Evolutionary conservation across 2,888 invertebrate species (phyloP).

Genomic region (Polydrusus cervinus): DNA sequence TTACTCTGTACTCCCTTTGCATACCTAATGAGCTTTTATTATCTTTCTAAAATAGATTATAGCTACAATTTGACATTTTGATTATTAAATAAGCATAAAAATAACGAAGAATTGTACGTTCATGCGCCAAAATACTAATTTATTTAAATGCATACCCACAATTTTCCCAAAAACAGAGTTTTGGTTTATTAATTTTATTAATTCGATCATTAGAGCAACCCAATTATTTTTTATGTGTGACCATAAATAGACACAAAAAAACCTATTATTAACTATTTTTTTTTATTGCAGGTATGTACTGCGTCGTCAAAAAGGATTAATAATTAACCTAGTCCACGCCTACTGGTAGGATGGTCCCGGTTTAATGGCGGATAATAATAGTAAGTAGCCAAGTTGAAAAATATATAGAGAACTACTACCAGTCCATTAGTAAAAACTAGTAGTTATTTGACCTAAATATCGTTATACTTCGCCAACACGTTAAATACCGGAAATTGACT

Average conservation of each 20-base stretch:
- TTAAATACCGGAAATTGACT: too few relatives aligned
- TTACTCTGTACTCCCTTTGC: too few relatives aligned
- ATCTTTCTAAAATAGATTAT: too few relatives aligned
- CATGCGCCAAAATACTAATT: too few relatives aligned
- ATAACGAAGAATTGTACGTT: too few relatives aligned
- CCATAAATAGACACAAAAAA: not conserved
- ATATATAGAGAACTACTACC: conserved; percentile 6
- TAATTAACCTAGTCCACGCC: conserved; percentile 7
- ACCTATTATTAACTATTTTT: not conserved
- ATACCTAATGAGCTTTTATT: too few relatives aligned
- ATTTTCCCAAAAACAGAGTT: too few relatives aligned
- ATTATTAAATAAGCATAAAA: too few relatives aligned
- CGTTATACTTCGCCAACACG: too few relatives aligned
- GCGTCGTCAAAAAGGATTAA: conserved; percentile 9
- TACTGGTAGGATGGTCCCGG: conserved; percentile 14
- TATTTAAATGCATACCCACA: not conserved
- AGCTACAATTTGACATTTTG: not conserved
- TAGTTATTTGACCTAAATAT: too few relatives aligned
- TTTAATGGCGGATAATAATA: conserved; percentile 11
- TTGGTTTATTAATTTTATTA: too few relatives aligned
- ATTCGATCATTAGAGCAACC: too few relatives aligned
- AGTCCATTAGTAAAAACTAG: not conserved
- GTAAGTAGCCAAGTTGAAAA: conserved; percentile 6
- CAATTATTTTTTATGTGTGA: not conserved
- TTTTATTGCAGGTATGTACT: conserved; percentile 5